Base-by-base conservation (phyloP, 2,888 invertebrate genomes). In the Cataglyphis altisquamis region DNA sequence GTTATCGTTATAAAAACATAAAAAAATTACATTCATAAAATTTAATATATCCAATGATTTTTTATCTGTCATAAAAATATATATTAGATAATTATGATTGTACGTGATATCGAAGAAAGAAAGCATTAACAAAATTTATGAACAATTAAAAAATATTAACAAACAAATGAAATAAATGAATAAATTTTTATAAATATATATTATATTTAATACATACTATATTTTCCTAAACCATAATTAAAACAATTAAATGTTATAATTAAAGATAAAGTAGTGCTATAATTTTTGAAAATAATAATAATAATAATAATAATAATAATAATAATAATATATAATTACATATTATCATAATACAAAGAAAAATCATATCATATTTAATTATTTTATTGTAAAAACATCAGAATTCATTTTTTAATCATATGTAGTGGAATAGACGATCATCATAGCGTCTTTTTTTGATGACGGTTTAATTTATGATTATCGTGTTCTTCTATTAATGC, bases 401-500 rank as follows among this genome's bases (percentile, higher is more conserved):
- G 29, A n/a, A 62, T 29, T 15, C n/a, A 73, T 12, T 4, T 73
- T 25, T 45, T 45, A 45, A 4, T n/a, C 6, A 62, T 12, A 41
- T 12, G n/a, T 21, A 41, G 29, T 52, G 12, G 12, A 75, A 64
- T 55, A 25, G 1, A 52, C 12, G 0, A 25, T n/a, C 8, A 15
- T 55, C 18, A 5, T 29, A 36, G 12, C n/a, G 15, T 62, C 9
- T 15, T 3, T 62, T 62, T 63, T 32, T 2, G n/a, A 15, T 45
- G 25, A n/a, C 0, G 9, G 6, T 21, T 75, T 63, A 74, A 63
- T 74, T 63, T 74, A 63, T 63, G 18, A 66, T 18, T 39, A 64
- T 39, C 4, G 29, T 39, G 18, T 10, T 75, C 29, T 36, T 45
- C 12, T 21, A 10, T 25, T 66, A 25, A 8, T 52, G 18, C 18